Conservation (phyloP, 2,113 vertebrate species). For the Octodon degus region DNA sequence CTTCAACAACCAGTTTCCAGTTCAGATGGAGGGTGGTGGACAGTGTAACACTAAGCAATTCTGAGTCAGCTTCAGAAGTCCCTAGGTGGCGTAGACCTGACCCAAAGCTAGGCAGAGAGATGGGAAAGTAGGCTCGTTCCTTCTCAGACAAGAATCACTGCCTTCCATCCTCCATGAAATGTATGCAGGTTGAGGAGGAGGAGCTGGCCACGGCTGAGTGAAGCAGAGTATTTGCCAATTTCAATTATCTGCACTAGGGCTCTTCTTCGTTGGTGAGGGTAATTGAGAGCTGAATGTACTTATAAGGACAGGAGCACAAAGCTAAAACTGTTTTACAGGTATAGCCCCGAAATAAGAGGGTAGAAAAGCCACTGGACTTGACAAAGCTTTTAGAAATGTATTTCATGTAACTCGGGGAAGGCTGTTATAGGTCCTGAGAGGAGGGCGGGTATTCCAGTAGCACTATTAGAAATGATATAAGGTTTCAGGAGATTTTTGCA, state of each 20-base stretch:
- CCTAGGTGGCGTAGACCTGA: not conserved
- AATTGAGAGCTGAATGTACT: conserved; percentile 70
- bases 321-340: conserved; percentile 58
- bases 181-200: not conserved
- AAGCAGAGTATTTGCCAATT: conserved; percentile 58
- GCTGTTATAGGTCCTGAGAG: conserved; percentile 39
- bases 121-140: not conserved
- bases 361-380: conserved; percentile 42
- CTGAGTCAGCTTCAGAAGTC: not conserved
- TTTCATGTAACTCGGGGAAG: conserved; percentile 43
- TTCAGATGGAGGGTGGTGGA: not conserved
- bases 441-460: conserved; percentile 50
- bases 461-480: conserved; percentile 69
- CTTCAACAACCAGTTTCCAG: not conserved
- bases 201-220: not conserved
- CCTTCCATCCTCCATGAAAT: not conserved
- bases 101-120: not conserved
- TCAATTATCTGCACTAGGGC: conserved; percentile 48
- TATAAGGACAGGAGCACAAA: not conserved
- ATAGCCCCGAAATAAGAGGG: conserved; percentile 54
- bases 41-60: not conserved
- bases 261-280: conserved; percentile 55
- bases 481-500: conserved; percentile 65
- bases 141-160: not conserved
- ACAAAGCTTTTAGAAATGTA: conserved; percentile 29